Evolutionary conservation across 2,888 invertebrate genomes (phyloP).

Genomic region (Ischnus inquisitorius): DNA sequence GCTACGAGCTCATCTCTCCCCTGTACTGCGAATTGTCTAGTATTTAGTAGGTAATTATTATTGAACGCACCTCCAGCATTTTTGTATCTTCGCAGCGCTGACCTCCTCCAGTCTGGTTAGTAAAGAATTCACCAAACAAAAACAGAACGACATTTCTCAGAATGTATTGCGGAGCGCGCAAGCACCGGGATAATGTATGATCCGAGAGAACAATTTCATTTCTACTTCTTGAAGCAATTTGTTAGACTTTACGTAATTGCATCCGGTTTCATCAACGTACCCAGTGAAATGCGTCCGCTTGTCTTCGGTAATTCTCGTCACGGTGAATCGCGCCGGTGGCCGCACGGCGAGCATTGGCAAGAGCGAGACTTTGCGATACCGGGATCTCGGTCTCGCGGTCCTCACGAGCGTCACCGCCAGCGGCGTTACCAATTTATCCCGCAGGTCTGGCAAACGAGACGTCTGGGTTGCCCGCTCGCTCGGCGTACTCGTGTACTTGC

Average conservation of each 20-base stretch:
- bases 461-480: slow-evolving; percentile 75
- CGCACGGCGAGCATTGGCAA: not conserved
- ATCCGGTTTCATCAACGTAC: slow-evolving; percentile 30
- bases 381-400: not conserved
- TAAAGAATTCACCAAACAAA: slow-evolving; percentile 26
- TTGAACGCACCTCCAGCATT: slow-evolving; percentile 77
- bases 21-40: too few species aligned
- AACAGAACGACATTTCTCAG: too few species aligned
- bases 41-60: not conserved
- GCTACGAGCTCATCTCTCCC: too few species aligned
- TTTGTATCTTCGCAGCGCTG: slow-evolving; percentile 79
- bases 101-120: slow-evolving; percentile 64
- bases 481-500: slow-evolving; percentile 72
- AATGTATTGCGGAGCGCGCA: not conserved
- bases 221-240: not conserved
- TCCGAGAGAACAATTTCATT: not conserved
- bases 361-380: slow-evolving; percentile 5
- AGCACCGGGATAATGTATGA: not conserved
- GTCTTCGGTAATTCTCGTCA: slow-evolving; percentile 10
- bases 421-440: slow-evolving; percentile 75
- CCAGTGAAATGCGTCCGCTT: slow-evolving; percentile 21
- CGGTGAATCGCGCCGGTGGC: not conserved
- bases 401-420: slow-evolving; percentile 38
- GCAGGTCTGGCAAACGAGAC: slow-evolving; percentile 74
- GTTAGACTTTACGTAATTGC: not conserved